phyloP scores from a whole-genome alignment of 2,888 invertebrate genomes.

The Andricus curvator region DNA sequence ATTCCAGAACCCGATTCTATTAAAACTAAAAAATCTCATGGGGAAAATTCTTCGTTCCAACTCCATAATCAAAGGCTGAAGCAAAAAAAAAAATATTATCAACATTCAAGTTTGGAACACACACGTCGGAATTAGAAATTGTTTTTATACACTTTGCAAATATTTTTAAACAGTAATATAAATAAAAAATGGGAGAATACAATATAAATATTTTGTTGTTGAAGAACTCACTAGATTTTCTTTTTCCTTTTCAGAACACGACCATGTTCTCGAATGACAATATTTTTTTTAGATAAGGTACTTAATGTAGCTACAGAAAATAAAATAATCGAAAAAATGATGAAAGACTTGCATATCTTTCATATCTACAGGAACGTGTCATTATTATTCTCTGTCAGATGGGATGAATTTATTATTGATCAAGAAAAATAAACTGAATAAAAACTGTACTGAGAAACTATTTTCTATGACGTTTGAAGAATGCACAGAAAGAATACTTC shows the following conservation, averaged over 20 bases:
- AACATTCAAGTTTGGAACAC: no score
- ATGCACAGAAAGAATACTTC: neutral
- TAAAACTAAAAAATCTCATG: neutral
- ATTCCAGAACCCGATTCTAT: neutral
- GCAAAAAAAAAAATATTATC: no score
- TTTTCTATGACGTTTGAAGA: neutral
- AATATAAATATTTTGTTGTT: neutral
- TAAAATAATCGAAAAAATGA: constrained; percentile 12
- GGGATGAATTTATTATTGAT: constrained; percentile 3
- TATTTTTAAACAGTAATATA: neutral
- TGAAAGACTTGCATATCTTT: constrained; percentile 7
- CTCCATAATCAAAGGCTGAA: neutral
- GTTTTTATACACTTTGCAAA: no score
- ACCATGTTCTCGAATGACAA: constrained; percentile 10
- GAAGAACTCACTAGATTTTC: neutral
- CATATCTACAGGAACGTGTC: neutral
- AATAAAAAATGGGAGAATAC: neutral
- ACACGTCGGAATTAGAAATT: no score
- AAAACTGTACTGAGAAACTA: neutral
- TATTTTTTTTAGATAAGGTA: neutral
- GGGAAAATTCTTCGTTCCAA: neutral
- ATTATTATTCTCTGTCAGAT: constrained; percentile 18
- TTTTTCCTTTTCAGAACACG: neutral
- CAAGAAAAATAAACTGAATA: constrained; percentile 11
- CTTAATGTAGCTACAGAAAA: neutral